Evolutionary conservation across 2,888 invertebrate genomes (phyloP).

Genomic region (Drosophila bunnanda): DNA sequence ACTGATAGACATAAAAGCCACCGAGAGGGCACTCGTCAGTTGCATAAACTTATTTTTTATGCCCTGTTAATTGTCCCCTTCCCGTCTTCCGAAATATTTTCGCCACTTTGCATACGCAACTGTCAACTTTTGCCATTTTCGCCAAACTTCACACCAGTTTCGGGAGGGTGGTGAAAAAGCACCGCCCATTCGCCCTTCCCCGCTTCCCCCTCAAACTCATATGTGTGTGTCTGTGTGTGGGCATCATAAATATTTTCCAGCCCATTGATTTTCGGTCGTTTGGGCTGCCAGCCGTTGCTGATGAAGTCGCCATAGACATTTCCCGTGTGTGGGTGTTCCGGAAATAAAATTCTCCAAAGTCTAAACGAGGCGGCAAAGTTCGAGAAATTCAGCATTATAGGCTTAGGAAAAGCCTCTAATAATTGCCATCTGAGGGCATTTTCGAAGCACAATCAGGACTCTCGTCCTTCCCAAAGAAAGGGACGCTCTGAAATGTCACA

Average conservation of each 20-base stretch:
- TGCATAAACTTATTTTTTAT: constrained; percentile 70
- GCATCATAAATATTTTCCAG: constrained; percentile 79
- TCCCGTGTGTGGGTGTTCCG: constrained; percentile 44
- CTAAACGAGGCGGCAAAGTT: constrained; percentile 34
- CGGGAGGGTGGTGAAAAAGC: constrained; percentile 4
- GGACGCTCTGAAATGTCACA: constrained; percentile 10
- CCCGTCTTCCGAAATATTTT: constrained; percentile 14
- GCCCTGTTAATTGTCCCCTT: constrained; percentile 64
- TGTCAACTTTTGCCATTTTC: constrained; percentile 76
- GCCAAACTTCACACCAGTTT: constrained; percentile 68
- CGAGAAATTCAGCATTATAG: constrained; percentile 20
- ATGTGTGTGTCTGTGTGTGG: constrained; percentile 60
- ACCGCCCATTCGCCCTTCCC: neutral
- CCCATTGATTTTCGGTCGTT: constrained; percentile 77
- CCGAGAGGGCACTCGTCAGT: constrained; percentile 16
- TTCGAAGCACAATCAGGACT: constrained; percentile 9
- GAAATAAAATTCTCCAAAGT: constrained; percentile 34
- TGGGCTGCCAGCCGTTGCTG: constrained; percentile 66
- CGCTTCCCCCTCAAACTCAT: constrained; percentile 7
- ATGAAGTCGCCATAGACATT: constrained; percentile 57
- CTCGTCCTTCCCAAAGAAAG: neutral
- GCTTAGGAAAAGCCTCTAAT: constrained; percentile 31
- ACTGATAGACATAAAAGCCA: neutral
- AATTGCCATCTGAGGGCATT: constrained; percentile 29
- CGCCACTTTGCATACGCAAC: constrained; percentile 67